Evolutionary conservation across 2,113 vertebrate species (phyloP), one percentile per base, ranked within the genome.

Genomic region (Jacana jacana): DNA sequence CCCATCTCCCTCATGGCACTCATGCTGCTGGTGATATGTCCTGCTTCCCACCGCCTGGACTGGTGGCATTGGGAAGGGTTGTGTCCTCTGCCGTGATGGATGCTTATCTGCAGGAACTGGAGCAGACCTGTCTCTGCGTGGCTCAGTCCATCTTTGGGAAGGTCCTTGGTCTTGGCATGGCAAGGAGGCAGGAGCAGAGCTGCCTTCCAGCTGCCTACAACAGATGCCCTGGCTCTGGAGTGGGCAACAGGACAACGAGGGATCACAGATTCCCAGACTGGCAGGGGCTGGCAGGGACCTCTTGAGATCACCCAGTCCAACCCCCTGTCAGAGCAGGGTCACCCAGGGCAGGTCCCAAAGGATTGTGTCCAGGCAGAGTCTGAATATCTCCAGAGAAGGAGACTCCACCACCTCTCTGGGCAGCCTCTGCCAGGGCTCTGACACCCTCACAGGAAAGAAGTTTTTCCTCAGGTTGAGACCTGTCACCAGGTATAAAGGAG

Each of bases 1-100:
- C 7, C 46, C 19, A 1, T 17, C 11, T 35, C 42, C 25, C 52
- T 28, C 2, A 1, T 16, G 60, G n/a, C 6, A 31, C 23, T 65
- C 51, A 8, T 3, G 0, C 14, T 49, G 48, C 61, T 31, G 64
- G 30, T 12, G 60, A 23, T 0, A 0, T 31, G 35, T 3, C 64
- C 48, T 51, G 63, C 61, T 24, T 6, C 57, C 27, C 4, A 0
- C 25, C 54, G 40, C 58, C 63, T 37, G 58, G 23, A 27, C 54
- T 16, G 13, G 33, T 17, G 42, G 30, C 46, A 7, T 1, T n/a
- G 12, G 65, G n/a, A 27, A 11, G 68, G 44, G 17, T 8, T 42
- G 28, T 76, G 64, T 24, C 44, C 54, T 10, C 80, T n/a, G 39
- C 42, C 2, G 2, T 5, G 22, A 11, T 2, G 40, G 37, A 2